These are phyloP conservation scores for Tenthredo scrophulariae DNA, from an alignment of 2,888 invertebrate genomes.

Conservation along the genomic window DNA sequence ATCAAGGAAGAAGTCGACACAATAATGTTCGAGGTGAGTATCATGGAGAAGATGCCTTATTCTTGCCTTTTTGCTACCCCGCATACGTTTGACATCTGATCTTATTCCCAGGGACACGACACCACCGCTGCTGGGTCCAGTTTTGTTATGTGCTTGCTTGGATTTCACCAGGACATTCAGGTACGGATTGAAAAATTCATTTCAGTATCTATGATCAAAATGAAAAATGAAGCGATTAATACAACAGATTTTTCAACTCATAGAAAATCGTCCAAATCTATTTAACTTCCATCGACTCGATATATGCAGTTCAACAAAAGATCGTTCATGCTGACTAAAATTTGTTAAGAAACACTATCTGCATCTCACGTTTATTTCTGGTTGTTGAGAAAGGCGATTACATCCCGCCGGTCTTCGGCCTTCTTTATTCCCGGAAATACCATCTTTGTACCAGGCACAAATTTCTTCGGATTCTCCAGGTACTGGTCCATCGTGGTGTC, in stretches of 20 bases:
- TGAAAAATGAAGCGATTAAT: background rate
- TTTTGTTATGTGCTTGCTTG: conserved; percentile 89
- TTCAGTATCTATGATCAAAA: background rate
- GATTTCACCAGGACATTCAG: conserved; percentile 87
- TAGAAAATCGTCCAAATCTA: background rate
- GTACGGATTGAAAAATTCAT: conserved; percentile 62
- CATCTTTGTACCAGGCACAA: conserved; percentile 89
- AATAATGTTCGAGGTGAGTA: conserved; percentile 90
- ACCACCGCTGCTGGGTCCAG: conserved; percentile 91
- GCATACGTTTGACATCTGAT: conserved; percentile 30
- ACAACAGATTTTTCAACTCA: background rate
- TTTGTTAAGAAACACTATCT: background rate
- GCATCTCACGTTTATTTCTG: conserved; percentile 61
- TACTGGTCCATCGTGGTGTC: conserved; percentile 84
- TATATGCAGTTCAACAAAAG: background rate
- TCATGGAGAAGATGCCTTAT: conserved; percentile 31
- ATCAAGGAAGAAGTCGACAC: conserved; percentile 92
- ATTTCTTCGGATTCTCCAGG: conserved; percentile 86
- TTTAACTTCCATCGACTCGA: background rate
- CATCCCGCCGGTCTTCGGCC: conserved; percentile 82
- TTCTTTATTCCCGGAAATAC: conserved; percentile 87
- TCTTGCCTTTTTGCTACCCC: background rate
- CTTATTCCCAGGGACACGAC: conserved; percentile 84
- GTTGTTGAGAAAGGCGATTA: conserved; percentile 83
- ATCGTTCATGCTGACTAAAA: background rate